Conservation (phyloP, 2,888 invertebrate species). For the Sesia bembeciformis region DNA sequence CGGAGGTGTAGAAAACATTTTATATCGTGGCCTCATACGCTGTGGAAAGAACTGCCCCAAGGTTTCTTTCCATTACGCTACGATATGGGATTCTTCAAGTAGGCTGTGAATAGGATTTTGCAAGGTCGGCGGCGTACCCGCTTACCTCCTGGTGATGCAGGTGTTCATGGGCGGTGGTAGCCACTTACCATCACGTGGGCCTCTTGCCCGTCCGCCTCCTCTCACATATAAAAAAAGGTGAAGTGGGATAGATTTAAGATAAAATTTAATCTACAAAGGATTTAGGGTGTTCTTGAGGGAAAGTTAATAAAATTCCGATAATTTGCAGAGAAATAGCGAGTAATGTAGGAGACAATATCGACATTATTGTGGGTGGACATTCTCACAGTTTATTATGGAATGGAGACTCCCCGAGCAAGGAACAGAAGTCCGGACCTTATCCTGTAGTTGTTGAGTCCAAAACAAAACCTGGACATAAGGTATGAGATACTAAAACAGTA, state of each 20-base stretch:
- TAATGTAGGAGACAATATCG: conserved; percentile 78
- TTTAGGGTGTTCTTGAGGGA: neutral
- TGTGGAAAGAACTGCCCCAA: no score
- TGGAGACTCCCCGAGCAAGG: conserved; percentile 66
- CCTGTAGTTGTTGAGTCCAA: conserved; percentile 71
- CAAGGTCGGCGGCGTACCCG: no score
- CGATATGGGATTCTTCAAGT: no score
- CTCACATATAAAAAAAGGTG: neutral
- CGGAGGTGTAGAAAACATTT: no score
- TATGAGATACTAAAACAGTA: conserved; percentile 9
- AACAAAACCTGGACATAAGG: conserved; percentile 40
- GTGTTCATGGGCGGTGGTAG: no score
- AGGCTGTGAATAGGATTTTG: no score
- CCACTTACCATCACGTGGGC: no score
- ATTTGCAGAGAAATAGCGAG: conserved; percentile 74
- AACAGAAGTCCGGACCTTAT: conserved; percentile 77
- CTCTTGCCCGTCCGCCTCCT: no score
- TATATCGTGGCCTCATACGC: no score
- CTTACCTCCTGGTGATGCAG: no score
- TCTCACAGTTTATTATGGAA: conserved; percentile 86
- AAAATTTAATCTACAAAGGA: neutral
- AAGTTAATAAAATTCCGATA: neutral
- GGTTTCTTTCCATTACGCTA: no score
- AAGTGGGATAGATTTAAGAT: neutral
- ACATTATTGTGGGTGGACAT: conserved; percentile 89